Conservation (phyloP, 2,113 vertebrate species). For the Oceanodroma tethys region DNA sequence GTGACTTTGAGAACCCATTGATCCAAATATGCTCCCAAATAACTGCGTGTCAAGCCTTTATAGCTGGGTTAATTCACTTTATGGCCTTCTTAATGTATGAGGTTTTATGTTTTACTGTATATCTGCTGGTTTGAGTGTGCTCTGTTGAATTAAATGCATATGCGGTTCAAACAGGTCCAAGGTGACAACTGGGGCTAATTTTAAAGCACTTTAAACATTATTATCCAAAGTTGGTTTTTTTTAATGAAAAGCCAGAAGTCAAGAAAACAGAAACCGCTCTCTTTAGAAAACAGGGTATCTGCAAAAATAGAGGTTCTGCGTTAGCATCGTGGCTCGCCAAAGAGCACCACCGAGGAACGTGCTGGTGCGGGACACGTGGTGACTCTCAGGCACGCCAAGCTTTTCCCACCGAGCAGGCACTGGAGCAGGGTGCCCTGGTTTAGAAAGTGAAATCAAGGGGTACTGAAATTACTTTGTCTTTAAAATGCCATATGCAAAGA, state of each 20-base stretch:
- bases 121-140: conserved; percentile 45
- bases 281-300: background rate
- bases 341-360: fast-evolving
- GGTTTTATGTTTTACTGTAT: conserved; percentile 57
- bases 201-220: background rate
- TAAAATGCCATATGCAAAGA: background rate
- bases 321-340: background rate
- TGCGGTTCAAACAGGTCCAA: conserved; percentile 41
- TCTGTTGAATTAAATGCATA: conserved; percentile 35
- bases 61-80: conserved; percentile 52
- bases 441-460: background rate
- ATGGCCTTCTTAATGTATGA: conserved; percentile 29
- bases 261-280: background rate
- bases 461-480: background rate
- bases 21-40: conserved; percentile 11
- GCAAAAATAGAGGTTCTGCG: background rate
- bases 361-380: background rate
- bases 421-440: background rate
- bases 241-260: background rate
- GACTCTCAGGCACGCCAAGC: no score
- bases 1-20: conserved; percentile 65
- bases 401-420: background rate
- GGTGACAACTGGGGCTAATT: conserved; percentile 12
- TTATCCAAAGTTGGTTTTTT: background rate
- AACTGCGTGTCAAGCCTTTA: conserved; percentile 36